Conservation (phyloP, 1,140 invertebrate genomes). For the Sesamia nonagrioides region DNA sequence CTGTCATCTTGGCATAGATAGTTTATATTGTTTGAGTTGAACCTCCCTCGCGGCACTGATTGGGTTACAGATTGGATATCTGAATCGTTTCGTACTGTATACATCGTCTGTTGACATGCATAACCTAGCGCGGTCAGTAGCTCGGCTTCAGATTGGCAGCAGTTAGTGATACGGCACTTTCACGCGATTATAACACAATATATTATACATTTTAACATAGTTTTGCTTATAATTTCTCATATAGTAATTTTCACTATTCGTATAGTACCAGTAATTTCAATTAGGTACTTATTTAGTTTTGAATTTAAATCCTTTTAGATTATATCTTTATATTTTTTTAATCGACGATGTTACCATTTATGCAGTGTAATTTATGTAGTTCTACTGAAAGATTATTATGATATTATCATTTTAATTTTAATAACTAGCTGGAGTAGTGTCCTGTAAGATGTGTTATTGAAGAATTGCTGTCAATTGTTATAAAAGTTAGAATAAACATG, state of each 20-base stretch:
- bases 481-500: too few species aligned
- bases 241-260: not conserved
- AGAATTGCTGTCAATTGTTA: too few species aligned
- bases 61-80: slow-evolving; percentile 35
- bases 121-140: slow-evolving; percentile 27
- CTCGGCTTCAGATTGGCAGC: slow-evolving; percentile 44
- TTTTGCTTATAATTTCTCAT: slow-evolving; percentile 33
- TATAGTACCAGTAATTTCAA: not conserved
- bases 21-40: not conserved
- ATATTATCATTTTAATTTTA: too few species aligned
- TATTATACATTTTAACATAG: not conserved
- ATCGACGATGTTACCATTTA: too few species aligned
- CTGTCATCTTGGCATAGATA: not conserved
- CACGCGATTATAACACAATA: not conserved
- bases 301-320: not conserved
- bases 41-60: slow-evolving; percentile 36
- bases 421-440: not conserved
- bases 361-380: too few species aligned
- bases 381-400: too few species aligned
- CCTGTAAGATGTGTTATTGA: too few species aligned
- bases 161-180: slow-evolving; percentile 37
- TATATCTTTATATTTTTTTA: not conserved
- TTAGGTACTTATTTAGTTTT: not conserved
- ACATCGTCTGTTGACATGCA: slow-evolving; percentile 5
- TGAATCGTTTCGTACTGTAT: slow-evolving; percentile 15